Conservation (phyloP, 2,888 invertebrate species). For the Coenonympha glycerion region DNA sequence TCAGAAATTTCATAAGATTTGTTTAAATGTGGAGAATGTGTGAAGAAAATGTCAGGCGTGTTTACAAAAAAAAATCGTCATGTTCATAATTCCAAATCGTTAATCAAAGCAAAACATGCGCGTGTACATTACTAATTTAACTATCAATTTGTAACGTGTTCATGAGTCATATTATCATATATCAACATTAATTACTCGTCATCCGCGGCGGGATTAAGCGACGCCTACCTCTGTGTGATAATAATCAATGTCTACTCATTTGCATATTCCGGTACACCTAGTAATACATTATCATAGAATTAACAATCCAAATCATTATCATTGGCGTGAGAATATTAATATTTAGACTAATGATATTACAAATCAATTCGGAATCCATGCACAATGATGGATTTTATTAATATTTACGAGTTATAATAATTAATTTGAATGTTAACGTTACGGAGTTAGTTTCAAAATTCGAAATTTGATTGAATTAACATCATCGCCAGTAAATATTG, state of each 20-base stretch:
- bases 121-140: constrained; percentile 24
- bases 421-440: not conserved
- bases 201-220: constrained; percentile 23
- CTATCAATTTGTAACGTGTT: constrained; percentile 24
- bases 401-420: not conserved
- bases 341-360: constrained; percentile 20
- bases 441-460: not conserved
- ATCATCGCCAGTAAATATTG: not conserved
- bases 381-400: not conserved
- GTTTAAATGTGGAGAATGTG: too few species aligned
- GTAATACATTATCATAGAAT: constrained; percentile 23
- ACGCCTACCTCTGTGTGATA: constrained; percentile 25
- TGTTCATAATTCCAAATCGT: constrained; percentile 1
- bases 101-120: constrained; percentile 24
- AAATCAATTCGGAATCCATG: constrained; percentile 18
- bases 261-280: constrained; percentile 25
- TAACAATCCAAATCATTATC: constrained; percentile 23
- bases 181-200: constrained; percentile 25
- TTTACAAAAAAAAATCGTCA: not conserved
- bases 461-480: not conserved
- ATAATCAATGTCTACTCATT: constrained; percentile 26
- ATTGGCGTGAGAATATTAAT: constrained; percentile 25
- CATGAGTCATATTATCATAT: constrained; percentile 21
- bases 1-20: too few species aligned
- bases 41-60: too few species aligned